These are phyloP conservation scores for Caenorhabditis brenneri DNA, from an alignment of 1,140 invertebrate genomes.

Conservation along the genomic window DNA sequence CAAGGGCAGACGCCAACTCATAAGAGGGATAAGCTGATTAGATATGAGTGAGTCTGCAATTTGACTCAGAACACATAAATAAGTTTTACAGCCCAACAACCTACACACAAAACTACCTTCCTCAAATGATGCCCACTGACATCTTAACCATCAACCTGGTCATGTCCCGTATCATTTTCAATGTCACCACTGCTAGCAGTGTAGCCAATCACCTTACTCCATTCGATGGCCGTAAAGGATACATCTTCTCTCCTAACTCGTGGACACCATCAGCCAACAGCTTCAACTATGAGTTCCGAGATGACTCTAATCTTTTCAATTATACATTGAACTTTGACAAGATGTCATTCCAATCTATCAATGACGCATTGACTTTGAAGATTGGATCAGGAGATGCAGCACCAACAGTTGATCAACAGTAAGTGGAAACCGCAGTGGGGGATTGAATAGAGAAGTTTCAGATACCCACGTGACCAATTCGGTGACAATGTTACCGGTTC, in stretches of 20 bases:
- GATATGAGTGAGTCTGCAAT: neutral
- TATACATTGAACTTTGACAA: neutral
- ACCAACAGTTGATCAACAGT: neutral
- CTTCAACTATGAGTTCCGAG: slow-evolving; percentile 11
- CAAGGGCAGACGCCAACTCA: slow-evolving; percentile 7
- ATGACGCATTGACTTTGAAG: neutral
- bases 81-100: neutral
- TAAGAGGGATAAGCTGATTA: neutral
- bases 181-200: neutral
- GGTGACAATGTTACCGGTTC: neutral
- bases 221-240: neutral
- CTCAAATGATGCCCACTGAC: neutral
- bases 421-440: neutral
- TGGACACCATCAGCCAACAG: neutral
- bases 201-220: neutral
- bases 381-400: neutral
- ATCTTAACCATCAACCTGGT: neutral
- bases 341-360: too few relatives aligned
- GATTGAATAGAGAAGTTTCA: neutral
- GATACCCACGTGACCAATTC: neutral
- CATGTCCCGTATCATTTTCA: neutral
- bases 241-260: neutral
- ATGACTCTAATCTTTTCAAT: neutral
- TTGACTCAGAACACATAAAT: neutral
- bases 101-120: neutral